Percentiles rank a stretch among this genome's conserved stretches.
Conservation (phyloP, 1,140 invertebrate species). For the Brachionus calyciflorus region DNA sequence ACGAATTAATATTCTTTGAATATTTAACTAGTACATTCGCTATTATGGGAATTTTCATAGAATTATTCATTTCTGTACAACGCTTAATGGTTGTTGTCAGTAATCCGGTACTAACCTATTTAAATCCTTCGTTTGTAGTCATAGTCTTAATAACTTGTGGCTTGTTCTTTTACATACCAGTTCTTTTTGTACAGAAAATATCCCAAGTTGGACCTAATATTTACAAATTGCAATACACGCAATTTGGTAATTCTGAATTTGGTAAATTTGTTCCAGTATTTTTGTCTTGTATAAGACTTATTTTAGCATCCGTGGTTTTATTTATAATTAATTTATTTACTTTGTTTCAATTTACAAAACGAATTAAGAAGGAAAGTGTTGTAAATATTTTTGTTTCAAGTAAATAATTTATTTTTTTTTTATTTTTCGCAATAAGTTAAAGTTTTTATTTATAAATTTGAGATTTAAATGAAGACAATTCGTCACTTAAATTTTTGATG, state of each 20-base stretch:
- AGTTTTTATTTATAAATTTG: too few relatives aligned
- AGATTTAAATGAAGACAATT: too few relatives aligned
- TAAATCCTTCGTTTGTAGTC: neutral
- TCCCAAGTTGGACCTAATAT: neutral
- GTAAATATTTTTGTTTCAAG: neutral
- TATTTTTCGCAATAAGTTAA: too few relatives aligned
- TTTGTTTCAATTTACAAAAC: neutral
- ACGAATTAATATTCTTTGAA: neutral
- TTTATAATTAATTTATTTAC: conserved; percentile 8
- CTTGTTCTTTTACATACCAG: neutral
- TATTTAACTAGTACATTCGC: conserved; percentile 3
- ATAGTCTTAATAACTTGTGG: neutral
- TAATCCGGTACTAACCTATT: neutral
- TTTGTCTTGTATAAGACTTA: neutral
- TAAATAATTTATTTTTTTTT: too few relatives aligned
- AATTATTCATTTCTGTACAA: conserved; percentile 29
- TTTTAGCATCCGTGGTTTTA: neutral
- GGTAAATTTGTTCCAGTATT: neutral
- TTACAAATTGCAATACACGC: neutral
- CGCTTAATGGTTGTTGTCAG: neutral
- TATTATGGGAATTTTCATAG: conserved; percentile 7
- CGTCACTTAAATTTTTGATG: too few relatives aligned
- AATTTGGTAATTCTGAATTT: neutral
- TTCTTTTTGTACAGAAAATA: conserved; percentile 1
- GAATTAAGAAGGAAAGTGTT: neutral